phyloP scores from a whole-genome alignment of 2,797 vertebrate species.

The Karalla daura region DNA sequence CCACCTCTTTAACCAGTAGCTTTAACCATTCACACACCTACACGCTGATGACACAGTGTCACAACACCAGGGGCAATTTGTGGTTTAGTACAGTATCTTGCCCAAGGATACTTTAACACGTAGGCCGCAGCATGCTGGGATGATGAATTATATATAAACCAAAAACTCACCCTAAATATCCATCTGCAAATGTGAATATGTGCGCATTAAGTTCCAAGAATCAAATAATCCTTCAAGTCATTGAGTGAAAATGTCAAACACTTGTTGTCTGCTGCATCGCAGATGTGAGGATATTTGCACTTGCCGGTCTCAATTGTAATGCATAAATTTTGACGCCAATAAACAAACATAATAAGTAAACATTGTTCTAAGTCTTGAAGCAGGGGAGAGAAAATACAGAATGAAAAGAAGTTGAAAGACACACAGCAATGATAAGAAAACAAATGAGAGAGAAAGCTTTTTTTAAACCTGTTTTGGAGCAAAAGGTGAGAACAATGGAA shows the following conservation, averaged over 20 bases:
- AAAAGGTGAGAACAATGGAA: conserved; percentile 61
- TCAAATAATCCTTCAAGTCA: background rate
- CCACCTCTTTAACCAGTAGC: too few species aligned
- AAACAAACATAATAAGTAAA: background rate
- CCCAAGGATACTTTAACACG: too few species aligned
- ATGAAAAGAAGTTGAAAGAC: conserved; percentile 21
- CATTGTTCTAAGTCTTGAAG: background rate
- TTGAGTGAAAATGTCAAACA: background rate
- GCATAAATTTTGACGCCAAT: background rate
- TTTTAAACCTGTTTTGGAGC: conserved; percentile 16
- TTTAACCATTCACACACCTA: too few species aligned
- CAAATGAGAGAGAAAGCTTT: background rate
- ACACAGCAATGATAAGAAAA: conserved; percentile 12
- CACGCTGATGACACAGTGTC: too few species aligned
- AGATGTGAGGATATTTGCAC: background rate
- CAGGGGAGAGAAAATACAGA: conserved; percentile 1
- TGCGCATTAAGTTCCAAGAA: too few species aligned
- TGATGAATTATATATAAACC: too few species aligned
- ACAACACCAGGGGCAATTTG: too few species aligned
- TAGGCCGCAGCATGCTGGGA: too few species aligned
- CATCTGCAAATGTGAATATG: too few species aligned
- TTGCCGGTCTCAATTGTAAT: background rate
- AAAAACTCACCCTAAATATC: too few species aligned
- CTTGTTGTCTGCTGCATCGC: background rate
- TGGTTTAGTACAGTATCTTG: too few species aligned